phyloP scores from a whole-genome alignment of 2,888 invertebrate genomes.

The Drosophila pseudotakahashii region DNA sequence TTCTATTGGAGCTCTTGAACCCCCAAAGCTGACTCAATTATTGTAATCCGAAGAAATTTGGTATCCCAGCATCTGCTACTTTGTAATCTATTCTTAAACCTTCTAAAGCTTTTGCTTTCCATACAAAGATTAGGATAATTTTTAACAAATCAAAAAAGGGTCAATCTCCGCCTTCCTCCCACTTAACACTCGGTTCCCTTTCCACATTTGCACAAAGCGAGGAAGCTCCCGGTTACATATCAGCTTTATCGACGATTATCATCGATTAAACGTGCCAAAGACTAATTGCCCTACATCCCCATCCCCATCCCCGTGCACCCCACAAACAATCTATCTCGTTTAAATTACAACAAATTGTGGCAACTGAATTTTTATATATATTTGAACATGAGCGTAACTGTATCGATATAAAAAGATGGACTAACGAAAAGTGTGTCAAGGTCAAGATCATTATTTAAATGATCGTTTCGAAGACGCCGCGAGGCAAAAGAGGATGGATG shows the following conservation, averaged over 20 bases:
- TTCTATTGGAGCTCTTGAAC: too few relatives aligned
- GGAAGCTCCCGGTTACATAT: conserved; percentile 27
- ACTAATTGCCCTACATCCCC: conserved; percentile 38
- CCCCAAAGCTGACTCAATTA: neutral
- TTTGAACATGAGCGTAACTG: conserved; percentile 9
- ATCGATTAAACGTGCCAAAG: conserved; percentile 64
- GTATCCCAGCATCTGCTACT: too few relatives aligned
- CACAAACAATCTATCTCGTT: conserved; percentile 21
- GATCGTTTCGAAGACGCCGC: conserved; percentile 7
- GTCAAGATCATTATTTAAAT: neutral
- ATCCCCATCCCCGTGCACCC: neutral
- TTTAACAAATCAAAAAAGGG: neutral
- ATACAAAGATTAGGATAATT: too few relatives aligned
- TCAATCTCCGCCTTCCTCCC: neutral
- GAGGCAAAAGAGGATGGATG: conserved; percentile 1
- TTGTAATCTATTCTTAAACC: neutral
- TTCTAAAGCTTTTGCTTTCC: too few relatives aligned
- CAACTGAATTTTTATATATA: conserved; percentile 34
- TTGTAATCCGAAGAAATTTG: neutral
- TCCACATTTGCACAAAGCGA: conserved; percentile 10
- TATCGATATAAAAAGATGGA: conserved; percentile 2
- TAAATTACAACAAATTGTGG: conserved; percentile 31
- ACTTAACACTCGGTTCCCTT: neutral
- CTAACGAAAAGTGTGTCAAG: conserved; percentile 22
- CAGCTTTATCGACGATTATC: conserved; percentile 30